These are phyloP conservation scores for Delichon dasypus DNA, from an alignment of 2,797 vertebrate species.

Conservation along the genomic window DNA sequence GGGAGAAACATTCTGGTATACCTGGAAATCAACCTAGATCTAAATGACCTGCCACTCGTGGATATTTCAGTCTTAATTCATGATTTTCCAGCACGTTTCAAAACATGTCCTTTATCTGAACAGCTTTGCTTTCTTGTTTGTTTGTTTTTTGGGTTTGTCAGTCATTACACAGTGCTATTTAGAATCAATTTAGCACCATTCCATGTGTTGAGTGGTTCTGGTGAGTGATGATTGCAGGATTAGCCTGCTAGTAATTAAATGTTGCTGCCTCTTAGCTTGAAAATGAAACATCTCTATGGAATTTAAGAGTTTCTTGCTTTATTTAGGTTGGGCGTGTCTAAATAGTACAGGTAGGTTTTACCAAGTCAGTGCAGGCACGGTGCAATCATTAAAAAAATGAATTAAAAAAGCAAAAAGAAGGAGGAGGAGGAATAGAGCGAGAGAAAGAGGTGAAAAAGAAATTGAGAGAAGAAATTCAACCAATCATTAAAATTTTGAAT, in stretches of 20 bases:
- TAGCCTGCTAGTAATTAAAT: constrained; percentile 15
- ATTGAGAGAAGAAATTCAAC: neutral
- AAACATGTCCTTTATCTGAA: neutral
- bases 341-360: neutral
- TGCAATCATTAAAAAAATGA: neutral
- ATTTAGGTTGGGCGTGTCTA: neutral
- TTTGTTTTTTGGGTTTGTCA: neutral
- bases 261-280: neutral
- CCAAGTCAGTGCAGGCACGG: neutral
- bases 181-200: neutral
- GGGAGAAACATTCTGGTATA: neutral
- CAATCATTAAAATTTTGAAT: neutral
- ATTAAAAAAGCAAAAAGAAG: neutral
- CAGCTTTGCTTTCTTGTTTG: neutral
- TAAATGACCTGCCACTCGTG: neutral
- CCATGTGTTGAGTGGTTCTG: neutral
- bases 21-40: neutral
- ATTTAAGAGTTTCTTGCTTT: neutral
- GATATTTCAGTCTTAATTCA: neutral
- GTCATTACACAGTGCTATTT: neutral
- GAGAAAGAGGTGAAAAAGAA: neutral
- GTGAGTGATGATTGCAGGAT: neutral
- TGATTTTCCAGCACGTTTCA: neutral
- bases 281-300: constrained; percentile 10
- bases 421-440: neutral